A percentile compares a stretch with the other conserved stretches of the same genome.
phyloP scores from a whole-genome alignment of 2,797 vertebrate species.

The Pyrocephalus nanus region DNA sequence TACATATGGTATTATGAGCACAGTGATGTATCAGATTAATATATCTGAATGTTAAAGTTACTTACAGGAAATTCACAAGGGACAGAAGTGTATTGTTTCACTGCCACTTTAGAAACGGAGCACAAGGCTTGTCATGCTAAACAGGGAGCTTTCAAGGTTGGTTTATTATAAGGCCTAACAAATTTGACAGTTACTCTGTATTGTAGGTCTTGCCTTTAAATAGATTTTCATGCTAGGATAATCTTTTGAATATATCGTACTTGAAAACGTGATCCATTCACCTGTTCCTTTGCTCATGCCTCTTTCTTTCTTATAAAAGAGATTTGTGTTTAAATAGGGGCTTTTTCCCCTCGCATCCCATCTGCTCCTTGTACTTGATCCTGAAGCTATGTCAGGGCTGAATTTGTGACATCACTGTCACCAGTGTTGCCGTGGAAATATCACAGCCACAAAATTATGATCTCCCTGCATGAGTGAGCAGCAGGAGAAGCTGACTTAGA shows the following conservation, averaged over 20 bases:
- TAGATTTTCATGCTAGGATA: slow-evolving; percentile 71
- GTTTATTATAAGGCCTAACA: slow-evolving; percentile 58
- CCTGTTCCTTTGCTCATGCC: slow-evolving; percentile 56
- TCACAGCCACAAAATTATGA: slow-evolving; percentile 49
- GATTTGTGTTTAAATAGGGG: slow-evolving; percentile 71
- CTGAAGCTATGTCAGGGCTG: slow-evolving; percentile 57
- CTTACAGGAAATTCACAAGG: slow-evolving; percentile 9
- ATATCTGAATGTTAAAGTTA: slow-evolving; percentile 26
- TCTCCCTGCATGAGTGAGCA: slow-evolving; percentile 52
- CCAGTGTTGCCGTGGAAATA: slow-evolving; percentile 66
- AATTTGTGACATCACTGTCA: slow-evolving; percentile 66
- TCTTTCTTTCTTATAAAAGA: slow-evolving; percentile 70
- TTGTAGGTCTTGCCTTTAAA: slow-evolving; percentile 66
- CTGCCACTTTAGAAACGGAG: slow-evolving; percentile 8
- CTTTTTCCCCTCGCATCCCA: slow-evolving; percentile 69
- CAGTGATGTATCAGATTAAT: slow-evolving; percentile 39
- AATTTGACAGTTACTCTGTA: slow-evolving; percentile 65
- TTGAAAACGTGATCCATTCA: slow-evolving; percentile 66
- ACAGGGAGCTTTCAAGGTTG: slow-evolving; percentile 53
- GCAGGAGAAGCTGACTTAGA: not conserved
- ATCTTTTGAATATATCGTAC: slow-evolving; percentile 69
- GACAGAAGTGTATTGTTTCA: slow-evolving; percentile 23
- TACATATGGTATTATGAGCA: not conserved
- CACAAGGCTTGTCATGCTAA: slow-evolving; percentile 45
- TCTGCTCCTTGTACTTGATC: slow-evolving; percentile 66